These are phyloP conservation scores for Drosophila persimilis DNA, from an alignment of 1,140 invertebrate genomes.

Conservation along the genomic window DNA sequence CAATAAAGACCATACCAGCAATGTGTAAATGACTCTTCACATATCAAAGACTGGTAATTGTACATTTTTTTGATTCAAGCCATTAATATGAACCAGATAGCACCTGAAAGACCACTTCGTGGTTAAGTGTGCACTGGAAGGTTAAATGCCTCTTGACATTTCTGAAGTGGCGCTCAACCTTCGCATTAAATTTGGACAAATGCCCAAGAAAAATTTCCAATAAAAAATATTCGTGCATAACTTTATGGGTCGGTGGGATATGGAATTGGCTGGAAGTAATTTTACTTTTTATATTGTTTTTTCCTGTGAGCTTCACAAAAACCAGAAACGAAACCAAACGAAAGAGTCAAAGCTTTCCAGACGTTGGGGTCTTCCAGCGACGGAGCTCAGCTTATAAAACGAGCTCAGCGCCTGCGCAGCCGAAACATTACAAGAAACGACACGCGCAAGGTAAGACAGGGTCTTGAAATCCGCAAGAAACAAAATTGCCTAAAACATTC, in stretches of 20 bases:
- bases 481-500: neutral
- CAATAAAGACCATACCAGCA: conserved; percentile 43
- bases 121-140: conserved; percentile 57
- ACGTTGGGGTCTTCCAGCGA: conserved; percentile 71
- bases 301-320: conserved; percentile 26
- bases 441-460: conserved; percentile 75
- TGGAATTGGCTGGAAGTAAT: conserved; percentile 33
- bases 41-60: conserved; percentile 60
- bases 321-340: conserved; percentile 65
- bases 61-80: conserved; percentile 55
- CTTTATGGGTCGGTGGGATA: conserved; percentile 60
- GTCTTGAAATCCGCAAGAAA: neutral
- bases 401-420: conserved; percentile 55
- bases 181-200: conserved; percentile 65
- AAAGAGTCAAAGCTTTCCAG: conserved; percentile 43
- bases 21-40: conserved; percentile 64
- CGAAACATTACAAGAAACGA: conserved; percentile 74
- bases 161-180: conserved; percentile 68
- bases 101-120: conserved; percentile 64
- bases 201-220: conserved; percentile 64
- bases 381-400: conserved; percentile 77
- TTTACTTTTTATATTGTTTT: conserved; percentile 20
- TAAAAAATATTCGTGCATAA: conserved; percentile 32
- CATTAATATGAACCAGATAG: conserved; percentile 76
- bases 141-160: conserved; percentile 79